phyloP scores from a whole-genome alignment of 2,888 invertebrate genomes.

The Drosophila histrio region DNA sequence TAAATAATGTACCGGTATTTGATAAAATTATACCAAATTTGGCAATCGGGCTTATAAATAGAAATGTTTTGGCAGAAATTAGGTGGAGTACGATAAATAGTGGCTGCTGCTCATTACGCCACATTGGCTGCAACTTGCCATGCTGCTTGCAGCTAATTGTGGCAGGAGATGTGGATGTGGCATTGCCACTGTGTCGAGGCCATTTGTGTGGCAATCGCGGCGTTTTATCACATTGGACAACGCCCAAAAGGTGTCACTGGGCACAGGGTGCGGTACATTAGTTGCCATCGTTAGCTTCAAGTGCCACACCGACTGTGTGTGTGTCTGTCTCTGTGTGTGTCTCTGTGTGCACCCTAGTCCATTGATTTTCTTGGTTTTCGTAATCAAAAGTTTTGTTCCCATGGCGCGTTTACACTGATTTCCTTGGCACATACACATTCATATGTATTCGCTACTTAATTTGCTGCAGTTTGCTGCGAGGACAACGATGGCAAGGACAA shows the following conservation, averaged over 20 bases:
- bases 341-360: conserved; percentile 25
- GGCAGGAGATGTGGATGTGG: conserved; percentile 1
- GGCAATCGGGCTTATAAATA: neutral
- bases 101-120: conserved; percentile 18
- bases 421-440: conserved; percentile 23
- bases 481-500: conserved; percentile 10
- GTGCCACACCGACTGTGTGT: neutral
- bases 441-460: conserved; percentile 50
- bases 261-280: conserved; percentile 32
- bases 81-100: conserved; percentile 6
- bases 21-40: too few relatives aligned
- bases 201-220: conserved; percentile 44
- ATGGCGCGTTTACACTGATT: conserved; percentile 71
- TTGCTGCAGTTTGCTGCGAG: conserved; percentile 64
- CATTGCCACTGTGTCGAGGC: conserved; percentile 27
- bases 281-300: conserved; percentile 30
- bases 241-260: conserved; percentile 33
- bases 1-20: neutral
- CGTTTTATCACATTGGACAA: conserved; percentile 50
- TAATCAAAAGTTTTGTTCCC: conserved; percentile 76
- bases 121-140: neutral
- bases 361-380: conserved; percentile 76
- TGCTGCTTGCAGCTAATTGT: conserved; percentile 22
- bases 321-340: neutral
- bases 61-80: neutral